Percentiles rank a stretch among this genome's conserved stretches.
phyloP scores from a whole-genome alignment of 2,888 invertebrate species.

The Chloromyia formosa region DNA sequence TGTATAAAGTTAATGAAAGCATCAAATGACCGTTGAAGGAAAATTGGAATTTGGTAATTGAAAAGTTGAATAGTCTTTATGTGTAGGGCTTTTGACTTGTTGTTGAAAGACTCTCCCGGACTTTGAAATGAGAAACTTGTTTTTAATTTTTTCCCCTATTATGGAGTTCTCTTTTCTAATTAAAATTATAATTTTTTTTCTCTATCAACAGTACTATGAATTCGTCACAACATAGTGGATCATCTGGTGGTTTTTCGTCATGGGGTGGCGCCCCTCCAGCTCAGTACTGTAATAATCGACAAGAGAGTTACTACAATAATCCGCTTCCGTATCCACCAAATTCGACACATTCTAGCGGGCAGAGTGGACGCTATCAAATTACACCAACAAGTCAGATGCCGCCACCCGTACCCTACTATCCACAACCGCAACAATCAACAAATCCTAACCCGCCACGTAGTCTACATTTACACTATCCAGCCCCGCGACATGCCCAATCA shows the following conservation, averaged over 20 bases:
- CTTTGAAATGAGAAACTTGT: too few relatives aligned
- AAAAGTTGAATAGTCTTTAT: too few relatives aligned
- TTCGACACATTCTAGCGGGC: slow-evolving; percentile 54
- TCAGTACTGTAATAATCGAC: slow-evolving; percentile 50
- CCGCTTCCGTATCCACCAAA: slow-evolving; percentile 57
- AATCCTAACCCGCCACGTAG: slow-evolving; percentile 56
- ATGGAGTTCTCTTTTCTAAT: too few relatives aligned
- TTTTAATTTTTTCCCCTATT: too few relatives aligned
- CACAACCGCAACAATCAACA: slow-evolving; percentile 53
- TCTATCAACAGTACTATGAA: slow-evolving; percentile 57
- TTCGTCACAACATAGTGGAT: slow-evolving; percentile 63
- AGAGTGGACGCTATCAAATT: slow-evolving; percentile 62
- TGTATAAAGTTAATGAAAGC: too few relatives aligned
- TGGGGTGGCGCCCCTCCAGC: slow-evolving; percentile 61
- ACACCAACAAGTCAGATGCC: slow-evolving; percentile 63
- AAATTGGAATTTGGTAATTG: too few relatives aligned
- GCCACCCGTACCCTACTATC: slow-evolving; percentile 62
- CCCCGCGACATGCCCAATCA: slow-evolving; percentile 61
- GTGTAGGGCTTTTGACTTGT: too few relatives aligned
- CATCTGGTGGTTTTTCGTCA: slow-evolving; percentile 64
- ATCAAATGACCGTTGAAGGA: too few relatives aligned
- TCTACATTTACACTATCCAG: slow-evolving; percentile 63
- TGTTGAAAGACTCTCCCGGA: too few relatives aligned
- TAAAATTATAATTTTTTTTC: too few relatives aligned
- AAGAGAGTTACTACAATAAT: slow-evolving; percentile 63